Conservation (phyloP, 2,113 vertebrate genomes). For the Syngnathus typhle region DNA sequence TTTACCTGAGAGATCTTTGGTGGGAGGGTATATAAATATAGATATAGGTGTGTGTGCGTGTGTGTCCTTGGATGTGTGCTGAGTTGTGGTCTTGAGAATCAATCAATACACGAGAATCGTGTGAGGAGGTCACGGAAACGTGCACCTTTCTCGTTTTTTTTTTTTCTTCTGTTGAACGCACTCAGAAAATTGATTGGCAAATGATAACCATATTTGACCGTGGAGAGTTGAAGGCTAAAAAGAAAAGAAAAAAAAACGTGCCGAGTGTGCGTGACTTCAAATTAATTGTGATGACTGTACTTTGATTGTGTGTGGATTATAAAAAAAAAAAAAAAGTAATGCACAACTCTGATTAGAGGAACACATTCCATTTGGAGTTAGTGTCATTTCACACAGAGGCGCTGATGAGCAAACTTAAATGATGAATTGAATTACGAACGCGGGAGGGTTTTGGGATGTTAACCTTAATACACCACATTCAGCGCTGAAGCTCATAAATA, state of each 20-base stretch:
- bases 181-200: constrained; percentile 6
- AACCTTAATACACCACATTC: no score
- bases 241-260: background rate
- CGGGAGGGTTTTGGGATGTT: background rate
- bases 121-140: constrained; percentile 45
- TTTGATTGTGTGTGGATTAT: constrained; percentile 1
- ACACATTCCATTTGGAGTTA: constrained; percentile 24
- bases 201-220: background rate
- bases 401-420: constrained; percentile 19
- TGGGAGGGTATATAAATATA: constrained; percentile 16
- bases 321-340: background rate
- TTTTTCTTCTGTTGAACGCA: background rate
- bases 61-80: constrained; percentile 54
- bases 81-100: constrained; percentile 47
- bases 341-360: constrained; percentile 20
- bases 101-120: constrained; percentile 56
- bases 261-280: background rate
- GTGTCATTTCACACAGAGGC: constrained; percentile 13
- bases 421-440: background rate
- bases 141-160: constrained; percentile 4
- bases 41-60: constrained; percentile 10
- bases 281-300: background rate
- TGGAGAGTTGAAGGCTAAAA: background rate
- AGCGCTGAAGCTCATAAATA: no score
- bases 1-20: constrained; percentile 36